Evolutionary conservation across 2,888 invertebrate species (phyloP), one percentile per base, ranked within the genome.

Genomic region (Mystacides longicornis): DNA sequence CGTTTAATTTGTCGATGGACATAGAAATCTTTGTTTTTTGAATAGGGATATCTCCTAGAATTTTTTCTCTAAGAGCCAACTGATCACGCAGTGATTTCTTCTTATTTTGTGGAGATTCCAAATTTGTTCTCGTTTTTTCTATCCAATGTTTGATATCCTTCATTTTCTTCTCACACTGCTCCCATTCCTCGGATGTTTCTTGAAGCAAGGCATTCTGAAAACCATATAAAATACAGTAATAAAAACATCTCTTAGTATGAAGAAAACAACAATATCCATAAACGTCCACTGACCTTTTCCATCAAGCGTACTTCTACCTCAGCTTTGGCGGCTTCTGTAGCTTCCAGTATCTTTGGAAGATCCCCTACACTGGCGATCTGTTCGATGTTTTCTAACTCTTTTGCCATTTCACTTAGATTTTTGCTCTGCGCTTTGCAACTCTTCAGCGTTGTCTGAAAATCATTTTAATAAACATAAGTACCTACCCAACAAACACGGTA

Each of bases 141-240:
- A 94, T 83, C 93, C 94, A 96, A 62, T 81, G 80, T 58, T 85
- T 85, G 47, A 91, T 89, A 64, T 95, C 94, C 70, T 90, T 89
- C 70, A 95, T 82, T 71, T 96, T 95, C 70, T 84, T 88, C 72
- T 95, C 94, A 73, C 93, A 95, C 71, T 95, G 90, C 69, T 94
- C 93, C 92, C 95, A 95, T 76, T 95, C 94, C 69, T 94, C 93
- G 49, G 89, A 87, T 52, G 93, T 85, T 74, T 95, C 95, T 80
- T 91, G 90, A 58, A 95, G 79, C 64, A 93, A 74, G 47, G 90
- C 87, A 68, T 89, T 88, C 92, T 92, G 72, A 60, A 80, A 79
- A 62, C n/a, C 63, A 61, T 48, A 57, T 33, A 43, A 5, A 43
- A 43, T 18, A 43, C 4, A 27, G 7, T 7, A 27, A 27, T 27